Evolutionary conservation across 2,797 vertebrate genomes (phyloP).

Genomic region (Botia almorhae): DNA sequence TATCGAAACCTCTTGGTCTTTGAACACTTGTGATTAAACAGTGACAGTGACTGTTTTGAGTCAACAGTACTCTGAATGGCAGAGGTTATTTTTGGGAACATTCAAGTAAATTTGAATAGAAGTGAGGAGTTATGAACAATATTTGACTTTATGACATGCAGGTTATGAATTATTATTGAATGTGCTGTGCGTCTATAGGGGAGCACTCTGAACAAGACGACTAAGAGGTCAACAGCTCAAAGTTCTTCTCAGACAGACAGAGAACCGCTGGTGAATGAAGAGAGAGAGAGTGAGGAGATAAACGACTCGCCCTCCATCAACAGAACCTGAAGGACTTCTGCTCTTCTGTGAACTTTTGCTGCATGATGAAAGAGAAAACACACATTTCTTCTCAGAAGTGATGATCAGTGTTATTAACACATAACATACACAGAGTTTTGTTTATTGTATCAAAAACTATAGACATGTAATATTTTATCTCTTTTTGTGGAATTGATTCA

Average conservation of each 20-base stretch:
- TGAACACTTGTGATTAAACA: not conserved
- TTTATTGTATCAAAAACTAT: not conserved
- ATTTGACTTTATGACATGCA: not conserved
- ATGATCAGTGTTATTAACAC: conserved; percentile 7
- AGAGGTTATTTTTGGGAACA: conserved; percentile 9
- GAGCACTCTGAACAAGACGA: conserved; percentile 80
- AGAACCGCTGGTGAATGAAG: conserved; percentile 67
- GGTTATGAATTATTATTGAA: not conserved
- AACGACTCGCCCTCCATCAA: conserved; percentile 28
- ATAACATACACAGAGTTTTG: not conserved
- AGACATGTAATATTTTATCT: not conserved
- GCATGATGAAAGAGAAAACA: conserved; percentile 18
- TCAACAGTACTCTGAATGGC: conserved; percentile 1
- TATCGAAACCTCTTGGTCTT: not conserved
- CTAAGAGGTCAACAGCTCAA: conserved; percentile 68
- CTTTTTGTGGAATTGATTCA: not conserved
- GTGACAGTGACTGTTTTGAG: not conserved
- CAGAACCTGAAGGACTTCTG: conserved; percentile 14
- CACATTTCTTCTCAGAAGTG: not conserved
- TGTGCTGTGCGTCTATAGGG: conserved; percentile 68
- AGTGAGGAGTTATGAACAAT: not conserved
- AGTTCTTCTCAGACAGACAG: conserved; percentile 56
- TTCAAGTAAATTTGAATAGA: not conserved
- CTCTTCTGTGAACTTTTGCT: not conserved
- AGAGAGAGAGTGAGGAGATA: conserved; percentile 32